Conservation (phyloP, 2,888 invertebrate genomes). For the Nephrotoma flavescens region DNA sequence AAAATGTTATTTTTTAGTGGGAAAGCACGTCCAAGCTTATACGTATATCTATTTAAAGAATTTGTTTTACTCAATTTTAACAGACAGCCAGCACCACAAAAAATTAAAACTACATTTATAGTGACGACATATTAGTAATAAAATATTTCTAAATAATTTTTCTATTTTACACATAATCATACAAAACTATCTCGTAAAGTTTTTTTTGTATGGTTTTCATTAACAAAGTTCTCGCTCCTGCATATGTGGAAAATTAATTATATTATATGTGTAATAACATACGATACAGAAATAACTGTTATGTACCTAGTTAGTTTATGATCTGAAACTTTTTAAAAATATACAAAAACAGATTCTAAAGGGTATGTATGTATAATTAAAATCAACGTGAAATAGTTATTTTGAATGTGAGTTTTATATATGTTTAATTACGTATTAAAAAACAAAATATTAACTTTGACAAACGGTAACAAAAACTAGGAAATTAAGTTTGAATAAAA, state of each 20-base stretch:
- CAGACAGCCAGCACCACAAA: background rate
- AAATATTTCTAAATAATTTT: background rate
- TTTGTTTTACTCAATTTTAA: too few relatives aligned
- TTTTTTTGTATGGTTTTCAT: too few relatives aligned
- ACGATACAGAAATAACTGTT: background rate
- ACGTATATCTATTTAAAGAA: too few relatives aligned
- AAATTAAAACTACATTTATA: background rate
- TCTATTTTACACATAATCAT: too few relatives aligned
- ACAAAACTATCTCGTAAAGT: background rate
- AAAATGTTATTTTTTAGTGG: too few relatives aligned
- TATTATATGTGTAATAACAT: too few relatives aligned
- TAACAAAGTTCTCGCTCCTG: background rate
- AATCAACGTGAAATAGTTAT: background rate
- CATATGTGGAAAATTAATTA: background rate
- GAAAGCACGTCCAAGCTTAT: too few relatives aligned
- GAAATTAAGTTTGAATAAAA: background rate
- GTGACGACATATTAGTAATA: background rate
- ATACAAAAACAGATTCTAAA: background rate
- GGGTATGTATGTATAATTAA: background rate
- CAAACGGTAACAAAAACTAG: background rate
- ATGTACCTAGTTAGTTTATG: background rate
- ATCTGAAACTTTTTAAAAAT: background rate
- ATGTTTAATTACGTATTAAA: background rate
- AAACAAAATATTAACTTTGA: background rate
- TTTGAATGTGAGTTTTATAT: background rate